Base-by-base conservation (phyloP, 2,888 invertebrate genomes). In the Taphrorychus bicolor region DNA sequence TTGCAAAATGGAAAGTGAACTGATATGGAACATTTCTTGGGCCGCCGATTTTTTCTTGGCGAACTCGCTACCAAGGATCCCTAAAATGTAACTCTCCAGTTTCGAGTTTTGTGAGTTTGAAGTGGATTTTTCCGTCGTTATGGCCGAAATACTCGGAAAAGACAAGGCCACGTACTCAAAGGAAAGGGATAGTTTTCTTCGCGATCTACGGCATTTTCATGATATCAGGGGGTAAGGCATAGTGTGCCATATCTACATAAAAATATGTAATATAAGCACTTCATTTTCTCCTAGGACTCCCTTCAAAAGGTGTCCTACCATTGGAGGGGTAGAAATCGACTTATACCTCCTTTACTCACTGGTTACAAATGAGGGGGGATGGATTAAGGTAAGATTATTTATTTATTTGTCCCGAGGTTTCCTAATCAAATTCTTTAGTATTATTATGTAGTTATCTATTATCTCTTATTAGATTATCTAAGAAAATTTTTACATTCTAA, bases 291-390 rank as follows among this genome's bases (percentile, higher is more conserved):
- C 76, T 72, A 85, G 86, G 76, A 87, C 88, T 74, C 84, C 87
- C 75, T 88, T 87, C 85, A 89, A 86, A 82, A 89, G 90, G 76
- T 82, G 86, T 73, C 84, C 87, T 82, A 83, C 89, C 80, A 90
- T 98, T 70, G 94, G 93, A 85, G 97, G 97, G 65, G 89, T 91
- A 78, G 93, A 94, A 82, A 89, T 98, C 79, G 97, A 98, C 85
- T 87, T 98, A 74, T 95, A 92, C 84, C 87, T 91, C 70, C 88
- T 98, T 74, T 98, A 98, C 84, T 90, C 90, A 76, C 88, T 95
- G 80, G 98, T 98, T 58, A 95, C 94, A 76, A 91, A 91, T 72
- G 87, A 93, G 77, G 98, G 98, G 76, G 98, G 98, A 76, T 93
- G 97, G 88, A 89, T 94, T 75, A 98, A 95, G 91, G 98, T 97